Conservation (phyloP, 2,113 vertebrate species). For the Corythornis cristatus region DNA sequence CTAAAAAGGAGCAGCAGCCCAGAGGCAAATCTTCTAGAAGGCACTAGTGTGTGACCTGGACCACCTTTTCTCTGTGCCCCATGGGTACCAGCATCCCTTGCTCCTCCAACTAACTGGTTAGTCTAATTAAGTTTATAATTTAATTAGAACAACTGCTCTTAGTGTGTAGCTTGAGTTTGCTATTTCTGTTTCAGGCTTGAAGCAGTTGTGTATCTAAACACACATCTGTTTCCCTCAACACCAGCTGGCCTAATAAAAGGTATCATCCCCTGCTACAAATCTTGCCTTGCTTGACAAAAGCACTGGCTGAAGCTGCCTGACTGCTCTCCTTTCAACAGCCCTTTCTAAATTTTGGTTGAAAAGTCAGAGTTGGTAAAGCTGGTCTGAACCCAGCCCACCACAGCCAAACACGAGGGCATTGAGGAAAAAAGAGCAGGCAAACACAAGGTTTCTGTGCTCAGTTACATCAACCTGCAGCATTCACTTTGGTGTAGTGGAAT, state of each 20-base stretch:
- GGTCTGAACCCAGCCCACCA: background rate
- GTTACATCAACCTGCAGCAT: background rate
- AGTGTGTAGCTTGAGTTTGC: background rate
- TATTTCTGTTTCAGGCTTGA: background rate
- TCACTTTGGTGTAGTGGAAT: background rate
- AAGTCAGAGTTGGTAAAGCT: background rate
- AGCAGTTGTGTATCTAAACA: background rate
- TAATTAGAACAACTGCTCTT: background rate
- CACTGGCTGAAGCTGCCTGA: background rate
- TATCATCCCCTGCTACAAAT: background rate
- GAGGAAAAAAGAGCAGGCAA: background rate
- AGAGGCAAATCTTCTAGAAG: background rate
- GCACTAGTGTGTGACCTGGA: background rate
- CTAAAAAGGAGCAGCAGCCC: background rate
- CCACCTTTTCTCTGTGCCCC: background rate
- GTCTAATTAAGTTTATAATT: background rate
- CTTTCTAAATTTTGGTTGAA: background rate
- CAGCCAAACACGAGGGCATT: background rate
- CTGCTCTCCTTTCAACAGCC: background rate
- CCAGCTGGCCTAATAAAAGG: constrained; percentile 39
- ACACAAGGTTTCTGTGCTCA: background rate
- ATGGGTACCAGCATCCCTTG: background rate
- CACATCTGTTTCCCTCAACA: constrained; percentile 17
- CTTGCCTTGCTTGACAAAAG: background rate
- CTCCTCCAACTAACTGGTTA: background rate